These are phyloP conservation scores for Cotesia congregata DNA, from an alignment of 2,888 invertebrate species.

Conservation along the genomic window DNA sequence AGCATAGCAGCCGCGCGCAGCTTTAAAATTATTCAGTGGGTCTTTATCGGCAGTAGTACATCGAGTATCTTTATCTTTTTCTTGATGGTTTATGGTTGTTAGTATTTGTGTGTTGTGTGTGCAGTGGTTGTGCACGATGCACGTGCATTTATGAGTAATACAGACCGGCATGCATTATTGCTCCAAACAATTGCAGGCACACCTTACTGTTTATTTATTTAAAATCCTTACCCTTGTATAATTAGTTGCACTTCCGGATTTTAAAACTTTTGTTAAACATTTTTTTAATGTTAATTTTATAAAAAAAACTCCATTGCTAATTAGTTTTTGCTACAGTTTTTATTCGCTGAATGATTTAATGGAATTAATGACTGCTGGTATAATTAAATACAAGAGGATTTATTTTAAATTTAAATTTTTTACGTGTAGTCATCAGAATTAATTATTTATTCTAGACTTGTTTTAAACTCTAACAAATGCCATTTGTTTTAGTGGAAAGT, in stretches of 20 bases:
- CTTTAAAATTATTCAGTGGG: conserved; percentile 42
- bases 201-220: conserved; percentile 15
- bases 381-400: not conserved
- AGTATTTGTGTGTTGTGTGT: not conserved
- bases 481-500: not conserved
- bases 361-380: not conserved
- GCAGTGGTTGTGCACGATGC: conserved; percentile 28
- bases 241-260: conserved; percentile 11
- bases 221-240: conserved; percentile 5
- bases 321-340: not conserved
- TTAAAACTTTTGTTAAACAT: not conserved
- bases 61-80: conserved; percentile 7
- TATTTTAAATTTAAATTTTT: not conserved
- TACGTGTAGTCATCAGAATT: not conserved
- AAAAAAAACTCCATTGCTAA: not conserved
- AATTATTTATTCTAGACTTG: not conserved
- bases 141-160: conserved; percentile 37
- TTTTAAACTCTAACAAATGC: not conserved
- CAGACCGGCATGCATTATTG: conserved; percentile 24
- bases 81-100: not conserved
- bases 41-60: conserved; percentile 35
- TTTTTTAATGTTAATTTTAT: not conserved
- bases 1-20: conserved; percentile 47
- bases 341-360: not conserved
- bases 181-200: conserved; percentile 25